Base-by-base conservation (phyloP, 1,140 invertebrate species). In the Zaprionus africanus region DNA sequence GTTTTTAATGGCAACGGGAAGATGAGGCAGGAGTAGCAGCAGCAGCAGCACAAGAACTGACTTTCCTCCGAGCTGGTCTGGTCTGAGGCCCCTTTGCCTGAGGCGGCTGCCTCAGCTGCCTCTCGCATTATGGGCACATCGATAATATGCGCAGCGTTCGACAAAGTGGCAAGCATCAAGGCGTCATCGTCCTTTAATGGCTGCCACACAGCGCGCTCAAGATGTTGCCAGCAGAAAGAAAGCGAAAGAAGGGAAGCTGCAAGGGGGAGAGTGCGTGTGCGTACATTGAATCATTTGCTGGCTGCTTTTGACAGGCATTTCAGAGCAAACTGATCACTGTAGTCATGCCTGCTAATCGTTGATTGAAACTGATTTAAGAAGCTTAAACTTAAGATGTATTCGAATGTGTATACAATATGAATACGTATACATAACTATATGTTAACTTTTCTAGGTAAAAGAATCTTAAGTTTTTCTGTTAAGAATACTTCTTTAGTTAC, bases 1-100 rank as follows among this genome's bases (percentile, higher is more conserved):
- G 78, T 84, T 76, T 73, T 51, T 84, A 84, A 84, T 86, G 76
- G 65, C 82, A 60, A 66, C 41, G n/a, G 41, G 41, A 15, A 38
- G 31, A 34, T 34, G 31, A 34, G 31, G 31, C 0, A 31, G 31
- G 7, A 31, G 28, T 1, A 31, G 57, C 74, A 46, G 38, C 74
- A 46, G 43, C 60, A 41, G 36, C 68, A 59, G n/a, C 46, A 66
- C 22, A 62, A 72, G 24, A 63, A 57, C 31, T 36, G 53, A 36
- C 12, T 56, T 41, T 26, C 15, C 19, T 17, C 60, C 31, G 5
- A 4, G 38, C 12, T 41, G 38, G n/a, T 19, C 4, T 7, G 19
- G 3, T 19, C 19, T 22, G 19, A 15, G 38, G 15, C 9, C 7
- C 41, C 41, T 43, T n/a, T 5, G 46, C 9, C 31, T n/a, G n/a